Evolutionary conservation across 2,888 invertebrate species (phyloP).

Genomic region (Brachypalpus laphriformis): DNA sequence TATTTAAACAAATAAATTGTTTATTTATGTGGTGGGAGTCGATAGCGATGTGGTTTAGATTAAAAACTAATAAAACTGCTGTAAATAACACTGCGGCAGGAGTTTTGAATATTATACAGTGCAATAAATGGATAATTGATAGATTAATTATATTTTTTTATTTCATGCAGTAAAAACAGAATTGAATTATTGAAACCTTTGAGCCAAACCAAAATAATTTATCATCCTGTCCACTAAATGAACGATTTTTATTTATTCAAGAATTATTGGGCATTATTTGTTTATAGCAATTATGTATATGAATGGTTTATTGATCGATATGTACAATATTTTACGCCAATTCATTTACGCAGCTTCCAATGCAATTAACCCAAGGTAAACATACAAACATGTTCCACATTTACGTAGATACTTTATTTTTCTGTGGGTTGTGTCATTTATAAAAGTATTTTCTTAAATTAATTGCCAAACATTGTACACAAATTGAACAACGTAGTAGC

Average conservation of each 20-base stretch:
- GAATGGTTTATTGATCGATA: background rate
- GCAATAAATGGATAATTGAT: background rate
- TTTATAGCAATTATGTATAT: background rate
- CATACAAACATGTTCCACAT: background rate
- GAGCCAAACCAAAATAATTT: background rate
- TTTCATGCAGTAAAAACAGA: background rate
- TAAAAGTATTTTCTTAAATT: background rate
- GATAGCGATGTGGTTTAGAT: constrained; percentile 11
- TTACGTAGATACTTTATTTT: background rate
- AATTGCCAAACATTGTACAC: constrained; percentile 14
- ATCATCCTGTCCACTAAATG: background rate
- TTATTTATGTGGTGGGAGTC: background rate
- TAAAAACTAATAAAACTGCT: constrained; percentile 16
- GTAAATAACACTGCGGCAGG: constrained; percentile 1
- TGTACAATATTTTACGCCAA: background rate
- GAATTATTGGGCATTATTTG: background rate
- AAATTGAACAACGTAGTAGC: background rate
- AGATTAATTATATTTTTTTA: constrained; percentile 5
- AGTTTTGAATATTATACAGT: background rate
- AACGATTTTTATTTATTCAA: background rate
- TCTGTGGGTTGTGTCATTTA: background rate
- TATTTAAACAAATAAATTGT: background rate
- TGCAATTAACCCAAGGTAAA: background rate
- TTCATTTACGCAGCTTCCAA: background rate
- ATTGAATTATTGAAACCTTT: background rate